Evolutionary conservation across 2,797 vertebrate genomes (phyloP), one percentile per base, ranked within the genome.

Genomic region (Arctocebus calabarensis): DNA sequence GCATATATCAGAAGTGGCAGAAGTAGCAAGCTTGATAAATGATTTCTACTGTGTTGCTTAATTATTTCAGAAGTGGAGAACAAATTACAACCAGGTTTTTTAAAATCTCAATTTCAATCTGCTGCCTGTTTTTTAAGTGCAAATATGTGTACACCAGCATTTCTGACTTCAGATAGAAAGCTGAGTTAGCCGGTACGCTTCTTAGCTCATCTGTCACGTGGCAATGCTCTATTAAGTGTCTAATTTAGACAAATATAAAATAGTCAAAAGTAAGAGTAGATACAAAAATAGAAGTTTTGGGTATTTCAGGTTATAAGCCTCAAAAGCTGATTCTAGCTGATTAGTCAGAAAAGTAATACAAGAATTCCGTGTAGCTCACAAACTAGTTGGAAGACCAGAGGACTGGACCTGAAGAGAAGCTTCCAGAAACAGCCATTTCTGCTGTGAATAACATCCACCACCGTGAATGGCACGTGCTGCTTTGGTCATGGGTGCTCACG

Each of bases 11-110:
- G 59, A 93, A 95, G 43, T 88, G 77, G 92, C 37, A 81, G 75
- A 96, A 93, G 45, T 81, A 78, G 71, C 66, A 88, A 40, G 29
- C 66, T 91, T 77, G 93, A 91, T 61, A 90, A 77, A 74, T 61
- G 83, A 55, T 57, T 93, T 93, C 88, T 71, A 77, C 25, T 40
- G 20, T 7, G 7, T 23, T 91, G 55, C 4, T 95, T 96, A 96
- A 84, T 89, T 93, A 84, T 95, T 94, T 92, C 91, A 61, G 88
- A 94, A 66, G 13, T 75, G 19, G 66, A 93, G 19, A 95, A 79
- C 62, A 96, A 79, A 84, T 92, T 43, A 91, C 45, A 90, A 48
- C 22, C 48, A 78, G 70, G 20, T 70, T 91, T 91, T 91, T 81
- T 77, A 62, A 91, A 34, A 34, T 91, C 94, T 92, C 48, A 70